These are phyloP conservation scores for Chloroceryle inda DNA, from an alignment of 2,797 vertebrate species.

Conservation along the genomic window DNA sequence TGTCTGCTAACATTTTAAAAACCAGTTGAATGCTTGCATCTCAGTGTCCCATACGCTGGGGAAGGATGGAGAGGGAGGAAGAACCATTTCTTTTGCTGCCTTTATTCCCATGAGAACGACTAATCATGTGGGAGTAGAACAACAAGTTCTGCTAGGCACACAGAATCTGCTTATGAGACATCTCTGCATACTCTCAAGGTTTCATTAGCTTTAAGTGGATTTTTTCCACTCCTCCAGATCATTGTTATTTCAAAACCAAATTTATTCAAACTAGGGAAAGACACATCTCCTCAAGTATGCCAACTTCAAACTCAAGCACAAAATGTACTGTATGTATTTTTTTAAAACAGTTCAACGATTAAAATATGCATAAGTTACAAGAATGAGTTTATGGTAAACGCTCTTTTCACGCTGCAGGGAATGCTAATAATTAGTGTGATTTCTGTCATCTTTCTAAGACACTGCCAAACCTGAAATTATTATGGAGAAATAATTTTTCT, in stretches of 20 bases:
- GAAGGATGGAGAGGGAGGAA: not conserved
- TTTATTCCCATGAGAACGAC: conserved; percentile 61
- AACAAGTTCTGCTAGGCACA: conserved; percentile 69
- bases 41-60: not conserved
- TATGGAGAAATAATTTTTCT: not conserved
- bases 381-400: not conserved
- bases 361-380: not conserved
- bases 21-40: not conserved
- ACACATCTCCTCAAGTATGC: conserved; percentile 1
- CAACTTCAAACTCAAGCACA: conserved; percentile 26
- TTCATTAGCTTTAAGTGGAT: conserved; percentile 62
- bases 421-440: conserved; percentile 25
- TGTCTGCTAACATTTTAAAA: not conserved
- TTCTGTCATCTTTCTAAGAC: conserved; percentile 17
- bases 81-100: conserved; percentile 22
- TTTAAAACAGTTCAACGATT: not conserved
- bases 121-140: conserved; percentile 70
- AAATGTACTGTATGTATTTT: not conserved
- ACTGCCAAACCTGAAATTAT: not conserved
- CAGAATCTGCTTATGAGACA: conserved; percentile 61
- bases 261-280: conserved; percentile 62
- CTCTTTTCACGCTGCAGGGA: not conserved
- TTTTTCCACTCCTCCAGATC: conserved; percentile 64
- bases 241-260: conserved; percentile 70
- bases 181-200: conserved; percentile 63